These are phyloP conservation scores for Grus americana DNA, from an alignment of 2,113 vertebrate genomes.

Conservation along the genomic window DNA sequence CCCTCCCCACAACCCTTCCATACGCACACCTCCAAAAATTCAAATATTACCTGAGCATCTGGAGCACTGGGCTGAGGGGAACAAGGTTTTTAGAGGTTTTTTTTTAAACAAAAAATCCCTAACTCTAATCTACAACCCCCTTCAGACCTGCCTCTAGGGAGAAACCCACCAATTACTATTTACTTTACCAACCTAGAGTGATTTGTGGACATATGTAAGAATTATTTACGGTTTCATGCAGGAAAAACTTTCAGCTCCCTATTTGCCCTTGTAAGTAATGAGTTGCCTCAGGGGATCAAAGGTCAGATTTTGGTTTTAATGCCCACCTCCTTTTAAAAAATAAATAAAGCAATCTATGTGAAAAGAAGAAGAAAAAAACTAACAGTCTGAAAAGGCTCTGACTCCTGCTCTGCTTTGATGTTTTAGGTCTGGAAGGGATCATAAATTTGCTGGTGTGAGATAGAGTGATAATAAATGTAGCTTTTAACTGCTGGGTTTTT, in stretches of 20 bases:
- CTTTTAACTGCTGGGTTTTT: conserved; percentile 57
- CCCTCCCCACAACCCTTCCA: background rate
- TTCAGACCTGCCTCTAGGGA: conserved; percentile 63
- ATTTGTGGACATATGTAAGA: conserved; percentile 62
- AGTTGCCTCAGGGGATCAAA: conserved; percentile 63
- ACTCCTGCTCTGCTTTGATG: conserved; percentile 69
- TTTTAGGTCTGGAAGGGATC: conserved; percentile 59
- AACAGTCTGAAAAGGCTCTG: conserved; percentile 45
- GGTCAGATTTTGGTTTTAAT: conserved; percentile 58
- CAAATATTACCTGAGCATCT: background rate
- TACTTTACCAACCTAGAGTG: conserved; percentile 66
- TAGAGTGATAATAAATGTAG: conserved; percentile 63
- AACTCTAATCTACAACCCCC: conserved; percentile 45
- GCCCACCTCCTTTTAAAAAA: conserved; percentile 56
- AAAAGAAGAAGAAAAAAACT: conserved; percentile 13
- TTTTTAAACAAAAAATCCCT: conserved; percentile 31
- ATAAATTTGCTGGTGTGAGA: conserved; percentile 72
- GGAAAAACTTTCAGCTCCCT: conserved; percentile 53
- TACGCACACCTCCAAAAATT: background rate
- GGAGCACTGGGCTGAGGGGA: conserved; percentile 39
- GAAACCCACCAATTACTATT: conserved; percentile 68
- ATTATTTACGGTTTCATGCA: conserved; percentile 66
- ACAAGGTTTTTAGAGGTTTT: conserved; percentile 25
- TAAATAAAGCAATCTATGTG: conserved; percentile 61
- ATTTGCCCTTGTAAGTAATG: conserved; percentile 59